A percentile compares a stretch with the other conserved stretches of the same genome.
phyloP scores from a whole-genome alignment of 30 jellyfish, hydroid and myxozoan species.

The Chrysaora quinquecirrha region DNA sequence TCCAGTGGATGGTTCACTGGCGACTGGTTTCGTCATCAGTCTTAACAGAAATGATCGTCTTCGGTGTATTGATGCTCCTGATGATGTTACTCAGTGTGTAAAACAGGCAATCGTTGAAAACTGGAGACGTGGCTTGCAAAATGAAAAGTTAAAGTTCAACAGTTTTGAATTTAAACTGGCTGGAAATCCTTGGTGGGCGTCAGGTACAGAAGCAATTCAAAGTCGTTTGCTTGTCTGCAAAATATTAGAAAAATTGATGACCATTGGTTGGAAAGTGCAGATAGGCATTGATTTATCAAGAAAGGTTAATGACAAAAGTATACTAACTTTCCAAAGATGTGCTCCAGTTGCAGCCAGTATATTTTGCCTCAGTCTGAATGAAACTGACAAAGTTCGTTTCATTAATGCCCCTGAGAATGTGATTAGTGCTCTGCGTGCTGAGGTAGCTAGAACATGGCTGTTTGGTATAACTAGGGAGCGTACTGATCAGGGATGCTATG shows the following conservation, averaged over 20 bases:
- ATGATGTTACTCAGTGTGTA: conserved; percentile 34
- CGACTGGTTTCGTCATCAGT: conserved; percentile 68
- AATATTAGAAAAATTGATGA: conserved; percentile 53
- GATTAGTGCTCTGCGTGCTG: conserved; percentile 41
- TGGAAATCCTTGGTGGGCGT: conserved; percentile 94
- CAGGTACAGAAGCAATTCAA: conserved; percentile 67
- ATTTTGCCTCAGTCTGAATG: conserved; percentile 63
- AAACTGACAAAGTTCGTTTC: conserved; percentile 72
- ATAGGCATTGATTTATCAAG: conserved; percentile 72
- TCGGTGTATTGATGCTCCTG: conserved; percentile 74
- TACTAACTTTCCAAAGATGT: conserved; percentile 60
- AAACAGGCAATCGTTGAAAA: conserved; percentile 41
- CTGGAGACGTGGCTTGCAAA: conserved; percentile 81
- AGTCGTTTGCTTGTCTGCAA: conserved; percentile 61
- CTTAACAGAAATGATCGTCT: conserved; percentile 76
- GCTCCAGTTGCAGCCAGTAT: conserved; percentile 58
- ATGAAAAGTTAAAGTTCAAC: conserved; percentile 57
- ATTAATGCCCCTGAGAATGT: conserved; percentile 78
- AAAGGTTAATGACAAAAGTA: conserved; percentile 73
- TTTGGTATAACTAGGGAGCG: conserved; percentile 66
- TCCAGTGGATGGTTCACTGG: conserved; percentile 41
- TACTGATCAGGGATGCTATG: conserved; percentile 37
- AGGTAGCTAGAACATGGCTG: conserved; percentile 60
- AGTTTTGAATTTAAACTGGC: conserved; percentile 78
- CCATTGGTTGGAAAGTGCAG: conserved; percentile 71